Percentiles rank a stretch among this genome's conserved stretches.
Evolutionary conservation across 2,797 vertebrate genomes (phyloP).

Genomic region (Melanotaenia parkinsoni): DNA sequence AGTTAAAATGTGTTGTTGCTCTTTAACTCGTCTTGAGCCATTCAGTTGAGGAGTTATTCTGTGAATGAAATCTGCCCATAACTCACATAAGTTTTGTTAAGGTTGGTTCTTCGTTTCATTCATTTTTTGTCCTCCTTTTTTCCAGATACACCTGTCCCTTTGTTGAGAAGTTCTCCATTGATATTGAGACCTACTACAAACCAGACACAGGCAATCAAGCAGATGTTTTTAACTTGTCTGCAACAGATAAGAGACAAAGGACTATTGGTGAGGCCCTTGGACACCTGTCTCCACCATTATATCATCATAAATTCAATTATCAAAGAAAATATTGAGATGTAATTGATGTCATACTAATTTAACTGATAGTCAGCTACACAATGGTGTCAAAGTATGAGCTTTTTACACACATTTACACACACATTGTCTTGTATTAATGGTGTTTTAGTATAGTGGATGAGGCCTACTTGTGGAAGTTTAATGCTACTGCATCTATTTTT

Average conservation of each 20-base stretch:
- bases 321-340: not conserved
- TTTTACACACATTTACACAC: no score
- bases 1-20: slow-evolving; percentile 22
- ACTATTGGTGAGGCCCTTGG: slow-evolving; percentile 84
- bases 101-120: not conserved
- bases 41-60: slow-evolving; percentile 7
- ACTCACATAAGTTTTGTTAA: not conserved
- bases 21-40: slow-evolving; percentile 19
- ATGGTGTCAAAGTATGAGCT: not conserved
- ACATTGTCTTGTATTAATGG: not conserved
- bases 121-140: slow-evolving; percentile 3
- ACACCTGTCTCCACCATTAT: not conserved
- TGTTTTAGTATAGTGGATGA: slow-evolving; percentile 24
- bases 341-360: not conserved
- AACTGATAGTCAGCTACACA: not conserved
- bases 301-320: not conserved
- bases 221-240: slow-evolving; percentile 94
- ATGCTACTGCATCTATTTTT: slow-evolving; percentile 41
- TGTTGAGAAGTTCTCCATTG: slow-evolving; percentile 99
- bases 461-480: slow-evolving; percentile 61
- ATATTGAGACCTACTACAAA: slow-evolving; percentile 98
- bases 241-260: slow-evolving; percentile 91
- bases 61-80: slow-evolving; percentile 17
- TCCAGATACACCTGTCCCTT: slow-evolving; percentile 97
- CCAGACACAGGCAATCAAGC: slow-evolving; percentile 90